Base-by-base conservation (phyloP, 2,888 invertebrate species). In the Octonoba sinensis region DNA sequence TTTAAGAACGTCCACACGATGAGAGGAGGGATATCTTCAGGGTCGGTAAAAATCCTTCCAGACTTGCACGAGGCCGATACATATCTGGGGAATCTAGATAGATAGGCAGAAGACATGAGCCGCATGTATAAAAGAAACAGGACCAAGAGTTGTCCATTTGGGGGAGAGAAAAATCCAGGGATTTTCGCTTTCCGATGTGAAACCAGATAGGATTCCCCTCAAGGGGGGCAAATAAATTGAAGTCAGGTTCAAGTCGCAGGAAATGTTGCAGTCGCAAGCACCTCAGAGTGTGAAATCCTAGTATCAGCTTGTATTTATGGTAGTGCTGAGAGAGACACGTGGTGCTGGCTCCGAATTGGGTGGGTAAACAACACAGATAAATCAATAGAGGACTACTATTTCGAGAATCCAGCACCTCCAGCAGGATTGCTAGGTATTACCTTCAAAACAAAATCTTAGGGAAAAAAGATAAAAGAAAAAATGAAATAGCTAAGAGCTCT, bases 41-140 rank as follows among this genome's bases (percentile, higher is more conserved):
- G 27, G 16, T 16, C 24, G 59, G 70, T 49, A 59, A 71, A 75
- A 75, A 67, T 66, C 66, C 49, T 36, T 16, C 20, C 46, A 66
- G 57, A 47, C 51, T 54, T 56, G 49, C 56, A 46, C 22, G 27
- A 60, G 75, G 67, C 49, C 59, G 59, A 60, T 49, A 51, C 59
- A 54, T 27, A 65, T 46, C 20, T 36, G 46, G 18, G 49, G 36
- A 47, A 49, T 62, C 36, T 24, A 75, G 66, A 73, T 73, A 65
- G 73, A 66, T 56, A 59, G 65, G 59, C 47, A 49, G 66, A 22
- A 59, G 57, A 66, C 66, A 75, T 27, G 67, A 75, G 66, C 51
- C 47, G 75, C 67, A 75, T 75, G 75, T 67, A 67, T 67, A 67
- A 75, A 60, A 44, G 54, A 75, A 75, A 59, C 67, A 54, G 66